Conservation (phyloP, 2,113 vertebrate genomes). For the Pteropus alecto region DNA sequence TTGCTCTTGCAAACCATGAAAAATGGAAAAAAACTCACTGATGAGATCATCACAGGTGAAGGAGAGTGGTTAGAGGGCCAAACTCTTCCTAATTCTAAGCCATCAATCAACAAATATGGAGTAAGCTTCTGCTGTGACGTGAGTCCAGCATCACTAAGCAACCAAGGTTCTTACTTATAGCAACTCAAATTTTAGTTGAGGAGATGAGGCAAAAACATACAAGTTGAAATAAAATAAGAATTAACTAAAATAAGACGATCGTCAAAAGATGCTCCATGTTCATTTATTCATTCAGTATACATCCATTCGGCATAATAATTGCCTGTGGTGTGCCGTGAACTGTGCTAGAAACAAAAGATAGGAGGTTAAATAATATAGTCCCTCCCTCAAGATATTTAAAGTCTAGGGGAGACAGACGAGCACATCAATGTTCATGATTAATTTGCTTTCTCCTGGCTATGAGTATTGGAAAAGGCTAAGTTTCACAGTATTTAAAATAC, state of each 20-base stretch:
- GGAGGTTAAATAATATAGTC: background rate
- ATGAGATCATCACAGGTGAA: background rate
- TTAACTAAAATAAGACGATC: background rate
- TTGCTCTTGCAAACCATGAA: background rate
- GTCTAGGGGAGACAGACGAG: background rate
- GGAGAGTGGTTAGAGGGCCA: background rate
- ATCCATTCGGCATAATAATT: background rate
- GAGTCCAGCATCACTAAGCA: background rate
- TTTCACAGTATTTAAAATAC: background rate
- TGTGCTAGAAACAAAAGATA: background rate
- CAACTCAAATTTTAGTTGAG: background rate
- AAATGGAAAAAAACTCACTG: background rate
- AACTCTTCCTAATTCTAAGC: background rate
- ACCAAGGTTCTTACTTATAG: background rate
- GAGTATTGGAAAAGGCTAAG: constrained; percentile 13
- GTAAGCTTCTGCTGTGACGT: background rate
- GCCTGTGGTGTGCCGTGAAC: background rate
- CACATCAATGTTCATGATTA: constrained; percentile 29
- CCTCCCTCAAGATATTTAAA: background rate
- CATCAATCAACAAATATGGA: background rate
- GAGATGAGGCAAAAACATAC: background rate
- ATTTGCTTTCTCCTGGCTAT: constrained; percentile 45
- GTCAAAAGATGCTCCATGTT: background rate
- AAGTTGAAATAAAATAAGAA: background rate
- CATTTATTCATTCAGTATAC: background rate